Conservation (phyloP, 2,113 vertebrate species). For the Trogon melanurus region DNA sequence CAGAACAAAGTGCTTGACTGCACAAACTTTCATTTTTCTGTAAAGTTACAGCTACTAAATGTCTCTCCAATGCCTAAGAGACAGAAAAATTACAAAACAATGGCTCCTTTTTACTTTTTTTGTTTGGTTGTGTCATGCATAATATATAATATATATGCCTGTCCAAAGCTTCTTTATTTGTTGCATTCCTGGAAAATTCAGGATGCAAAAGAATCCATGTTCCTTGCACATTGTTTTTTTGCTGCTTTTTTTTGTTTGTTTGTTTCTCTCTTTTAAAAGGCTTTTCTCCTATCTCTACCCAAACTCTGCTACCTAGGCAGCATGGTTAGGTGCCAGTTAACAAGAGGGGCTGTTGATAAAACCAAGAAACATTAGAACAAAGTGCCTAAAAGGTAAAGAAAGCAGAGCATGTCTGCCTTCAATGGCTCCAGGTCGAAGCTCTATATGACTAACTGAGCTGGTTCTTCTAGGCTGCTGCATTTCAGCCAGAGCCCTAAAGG, state of each 20-base stretch:
- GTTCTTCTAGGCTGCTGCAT: background rate
- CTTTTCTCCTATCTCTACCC: background rate
- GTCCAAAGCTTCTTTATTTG: background rate
- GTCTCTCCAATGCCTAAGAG: background rate
- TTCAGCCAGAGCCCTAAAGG: background rate
- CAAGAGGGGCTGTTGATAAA: background rate
- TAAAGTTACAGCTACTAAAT: background rate
- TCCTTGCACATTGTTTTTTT: background rate
- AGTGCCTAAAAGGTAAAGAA: background rate
- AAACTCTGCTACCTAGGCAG: background rate
- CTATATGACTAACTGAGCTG: background rate
- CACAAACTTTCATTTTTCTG: background rate
- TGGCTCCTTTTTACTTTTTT: background rate
- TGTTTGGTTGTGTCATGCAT: background rate
- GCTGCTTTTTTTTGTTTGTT: background rate
- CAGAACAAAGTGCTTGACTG: background rate
- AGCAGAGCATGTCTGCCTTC: background rate
- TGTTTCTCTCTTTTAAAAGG: background rate
- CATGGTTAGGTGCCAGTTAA: background rate
- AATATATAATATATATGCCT: background rate
- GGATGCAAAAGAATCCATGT: background rate
- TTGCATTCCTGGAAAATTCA: background rate
- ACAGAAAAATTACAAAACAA: background rate
- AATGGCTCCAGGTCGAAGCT: background rate
- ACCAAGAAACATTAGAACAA: background rate